These are phyloP conservation scores for Polia nebulosa DNA, from an alignment of 2,888 invertebrate species.

Conservation along the genomic window DNA sequence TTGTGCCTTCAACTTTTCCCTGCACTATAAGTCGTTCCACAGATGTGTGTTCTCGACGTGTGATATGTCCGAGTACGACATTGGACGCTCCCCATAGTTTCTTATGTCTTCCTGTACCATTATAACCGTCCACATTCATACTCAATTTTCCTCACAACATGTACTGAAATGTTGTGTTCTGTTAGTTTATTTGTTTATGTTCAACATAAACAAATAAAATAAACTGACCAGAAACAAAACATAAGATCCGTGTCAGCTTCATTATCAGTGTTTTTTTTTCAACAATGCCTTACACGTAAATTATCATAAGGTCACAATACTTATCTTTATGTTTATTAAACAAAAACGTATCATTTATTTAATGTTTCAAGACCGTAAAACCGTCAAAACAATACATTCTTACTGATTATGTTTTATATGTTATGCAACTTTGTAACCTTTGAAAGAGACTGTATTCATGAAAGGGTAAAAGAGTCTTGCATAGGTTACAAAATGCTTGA, in stretches of 20 bases:
- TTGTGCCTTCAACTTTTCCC: no score
- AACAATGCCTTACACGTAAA: conserved; percentile 16
- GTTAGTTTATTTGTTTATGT: no score
- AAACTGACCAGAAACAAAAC: not conserved
- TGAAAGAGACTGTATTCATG: not conserved
- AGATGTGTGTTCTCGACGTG: no score
- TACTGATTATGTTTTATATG: not conserved
- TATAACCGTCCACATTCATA: no score
- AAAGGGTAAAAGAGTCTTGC: not conserved
- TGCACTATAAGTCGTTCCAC: no score
- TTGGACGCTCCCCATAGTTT: no score
- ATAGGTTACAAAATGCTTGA: not conserved
- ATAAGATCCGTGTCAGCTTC: not conserved
- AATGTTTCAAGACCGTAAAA: conserved; percentile 18
- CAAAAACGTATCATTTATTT: conserved; percentile 7
- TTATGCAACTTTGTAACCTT: conserved; percentile 18
- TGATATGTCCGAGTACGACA: no score
- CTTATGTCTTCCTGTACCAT: no score
- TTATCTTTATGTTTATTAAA: conserved; percentile 39
- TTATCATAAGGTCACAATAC: conserved; percentile 10
- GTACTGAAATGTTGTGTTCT: no score
- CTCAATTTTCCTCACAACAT: no score
- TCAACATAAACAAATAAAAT: conserved; percentile 13
- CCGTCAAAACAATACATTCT: conserved; percentile 12
- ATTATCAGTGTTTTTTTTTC: conserved; percentile 32